Conservation (phyloP, 2,797 vertebrate species). For the Pseudochromis fuscus region DNA sequence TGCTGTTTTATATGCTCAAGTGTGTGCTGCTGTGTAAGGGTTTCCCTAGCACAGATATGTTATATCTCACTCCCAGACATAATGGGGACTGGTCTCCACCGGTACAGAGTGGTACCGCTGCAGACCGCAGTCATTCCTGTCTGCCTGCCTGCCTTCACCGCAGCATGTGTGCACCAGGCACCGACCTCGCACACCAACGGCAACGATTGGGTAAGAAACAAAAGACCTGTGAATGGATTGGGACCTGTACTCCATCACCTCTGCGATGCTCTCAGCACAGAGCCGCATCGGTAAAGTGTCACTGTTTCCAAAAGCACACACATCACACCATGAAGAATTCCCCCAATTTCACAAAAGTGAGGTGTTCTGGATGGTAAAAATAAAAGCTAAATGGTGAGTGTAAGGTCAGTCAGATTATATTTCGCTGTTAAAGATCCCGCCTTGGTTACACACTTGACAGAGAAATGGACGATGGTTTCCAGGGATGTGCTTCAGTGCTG, state of each 20-base stretch:
- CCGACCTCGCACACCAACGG: constrained; percentile 45
- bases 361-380: too few species aligned
- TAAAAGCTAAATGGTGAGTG: not conserved
- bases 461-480: constrained; percentile 20
- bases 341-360: not conserved
- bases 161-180: constrained; percentile 69
- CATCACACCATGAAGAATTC: constrained; percentile 5
- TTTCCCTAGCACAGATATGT: constrained; percentile 57
- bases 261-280: not conserved
- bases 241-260: constrained; percentile 44
- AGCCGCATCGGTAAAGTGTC: not conserved
- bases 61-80: constrained; percentile 61
- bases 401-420: not conserved
- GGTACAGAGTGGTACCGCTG: constrained; percentile 74
- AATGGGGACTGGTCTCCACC: constrained; percentile 59
- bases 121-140: constrained; percentile 67
- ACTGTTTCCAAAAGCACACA: constrained; percentile 8
- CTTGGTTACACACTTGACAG: constrained; percentile 3
- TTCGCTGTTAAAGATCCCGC: constrained; percentile 7
- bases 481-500: constrained; percentile 13
- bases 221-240: constrained; percentile 53
- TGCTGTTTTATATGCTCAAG: constrained; percentile 28
- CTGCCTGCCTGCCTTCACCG: constrained; percentile 55
- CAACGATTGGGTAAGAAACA: constrained; percentile 36
- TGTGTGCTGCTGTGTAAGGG: constrained; percentile 53